phyloP scores from a whole-genome alignment of 2,797 vertebrate species.

The Melanotaenia trifasciata region DNA sequence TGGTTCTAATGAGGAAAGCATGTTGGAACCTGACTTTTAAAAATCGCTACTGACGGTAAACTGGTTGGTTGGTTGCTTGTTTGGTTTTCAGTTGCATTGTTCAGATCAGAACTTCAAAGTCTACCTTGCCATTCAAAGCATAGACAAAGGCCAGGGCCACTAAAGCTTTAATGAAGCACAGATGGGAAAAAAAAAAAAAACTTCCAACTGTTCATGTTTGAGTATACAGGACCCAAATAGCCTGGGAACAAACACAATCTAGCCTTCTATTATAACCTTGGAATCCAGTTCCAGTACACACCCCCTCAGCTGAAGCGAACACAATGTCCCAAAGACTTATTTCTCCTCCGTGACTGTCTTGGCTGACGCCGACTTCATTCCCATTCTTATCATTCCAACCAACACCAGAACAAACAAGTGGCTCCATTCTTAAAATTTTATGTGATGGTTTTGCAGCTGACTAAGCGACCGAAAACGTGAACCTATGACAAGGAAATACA shows the following conservation, averaged over 20 bases:
- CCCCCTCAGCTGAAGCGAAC: constrained; percentile 16
- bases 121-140: constrained; percentile 53
- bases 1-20: constrained; percentile 37
- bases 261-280: constrained; percentile 8
- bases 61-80: constrained; percentile 1
- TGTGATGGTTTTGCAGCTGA: neutral
- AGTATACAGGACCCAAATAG: constrained; percentile 21
- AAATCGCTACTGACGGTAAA: neutral
- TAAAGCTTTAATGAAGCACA: constrained; percentile 32
- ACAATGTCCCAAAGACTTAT: constrained; percentile 6
- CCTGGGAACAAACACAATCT: constrained; percentile 25
- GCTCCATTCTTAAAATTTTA: neutral
- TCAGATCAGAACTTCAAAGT: constrained; percentile 29
- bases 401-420: constrained; percentile 11
- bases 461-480: neutral
- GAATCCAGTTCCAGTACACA: constrained; percentile 8
- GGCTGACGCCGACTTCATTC: neutral
- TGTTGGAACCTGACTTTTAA: constrained; percentile 58
- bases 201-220: constrained; percentile 38
- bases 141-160: constrained; percentile 51
- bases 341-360: neutral
- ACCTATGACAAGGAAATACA: neutral
- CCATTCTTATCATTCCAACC: constrained; percentile 38
- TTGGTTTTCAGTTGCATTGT: constrained; percentile 19
- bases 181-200: constrained; percentile 26